phyloP scores from a whole-genome alignment of 2,797 vertebrate genomes.

The Myotis vivesi region DNA sequence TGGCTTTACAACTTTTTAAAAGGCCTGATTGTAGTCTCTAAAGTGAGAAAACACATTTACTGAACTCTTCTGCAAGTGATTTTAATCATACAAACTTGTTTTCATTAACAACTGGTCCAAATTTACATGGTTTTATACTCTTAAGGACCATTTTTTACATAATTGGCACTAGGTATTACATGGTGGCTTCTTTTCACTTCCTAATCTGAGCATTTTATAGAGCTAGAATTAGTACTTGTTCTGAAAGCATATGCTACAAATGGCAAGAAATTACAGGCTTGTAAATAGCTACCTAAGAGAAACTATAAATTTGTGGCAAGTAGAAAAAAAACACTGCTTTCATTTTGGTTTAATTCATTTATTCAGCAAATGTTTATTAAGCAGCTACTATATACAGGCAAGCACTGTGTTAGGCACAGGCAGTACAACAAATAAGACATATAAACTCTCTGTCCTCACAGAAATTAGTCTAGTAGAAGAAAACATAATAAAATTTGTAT shows the following conservation, averaged over 20 bases:
- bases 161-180: not conserved
- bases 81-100: conserved; percentile 14
- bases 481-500: not conserved
- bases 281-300: conserved; percentile 21
- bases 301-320: conserved; percentile 32
- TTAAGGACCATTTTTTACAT: conserved; percentile 22
- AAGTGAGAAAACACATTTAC: conserved; percentile 14
- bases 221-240: conserved; percentile 26
- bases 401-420: not conserved
- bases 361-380: conserved; percentile 25
- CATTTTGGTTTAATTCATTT: conserved; percentile 22
- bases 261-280: conserved; percentile 14
- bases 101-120: not conserved
- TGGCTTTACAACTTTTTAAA: conserved; percentile 19
- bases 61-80: not conserved
- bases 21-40: not conserved
- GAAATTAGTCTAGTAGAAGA: not conserved
- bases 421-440: not conserved
- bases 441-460: not conserved
- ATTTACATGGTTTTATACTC: not conserved
- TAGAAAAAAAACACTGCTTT: conserved; percentile 34
- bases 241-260: conserved; percentile 14
- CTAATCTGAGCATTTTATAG: conserved; percentile 3
- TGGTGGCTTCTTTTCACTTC: conserved; percentile 16
- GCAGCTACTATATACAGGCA: not conserved